Conservation (phyloP, 2,113 vertebrate genomes). For the Chiloscyllium plagiosum region DNA sequence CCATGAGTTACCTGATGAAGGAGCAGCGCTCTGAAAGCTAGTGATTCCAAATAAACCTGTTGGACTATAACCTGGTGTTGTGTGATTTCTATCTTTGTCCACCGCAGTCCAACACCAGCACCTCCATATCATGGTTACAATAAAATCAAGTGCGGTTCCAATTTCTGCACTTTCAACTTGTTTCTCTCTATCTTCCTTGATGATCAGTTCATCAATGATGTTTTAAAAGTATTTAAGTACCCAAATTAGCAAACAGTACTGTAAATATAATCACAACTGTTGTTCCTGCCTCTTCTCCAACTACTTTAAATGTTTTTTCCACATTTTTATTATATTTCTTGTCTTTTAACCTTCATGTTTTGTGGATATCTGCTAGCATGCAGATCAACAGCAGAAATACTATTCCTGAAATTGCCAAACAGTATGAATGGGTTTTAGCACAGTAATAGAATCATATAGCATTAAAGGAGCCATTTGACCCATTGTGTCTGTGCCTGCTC, state of each 20-base stretch:
- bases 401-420: neutral
- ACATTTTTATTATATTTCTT: neutral
- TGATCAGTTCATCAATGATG: neutral
- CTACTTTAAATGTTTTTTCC: neutral
- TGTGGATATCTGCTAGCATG: neutral
- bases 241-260: neutral
- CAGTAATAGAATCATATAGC: neutral
- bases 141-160: neutral
- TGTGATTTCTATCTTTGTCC: too few species aligned
- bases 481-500: neutral
- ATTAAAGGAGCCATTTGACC: neutral
- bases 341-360: neutral
- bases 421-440: neutral
- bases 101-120: too few species aligned
- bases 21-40: too few species aligned
- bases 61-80: too few species aligned
- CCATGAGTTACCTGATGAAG: too few species aligned
- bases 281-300: neutral
- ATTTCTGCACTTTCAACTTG: neutral
- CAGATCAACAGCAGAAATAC: neutral
- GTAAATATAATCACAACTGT: neutral
- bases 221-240: neutral
- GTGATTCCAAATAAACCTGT: too few species aligned
- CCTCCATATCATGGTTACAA: neutral
- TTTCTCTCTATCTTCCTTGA: neutral